Base-by-base conservation (phyloP, 2,113 vertebrate genomes). In the Atrichornis clamosus region DNA sequence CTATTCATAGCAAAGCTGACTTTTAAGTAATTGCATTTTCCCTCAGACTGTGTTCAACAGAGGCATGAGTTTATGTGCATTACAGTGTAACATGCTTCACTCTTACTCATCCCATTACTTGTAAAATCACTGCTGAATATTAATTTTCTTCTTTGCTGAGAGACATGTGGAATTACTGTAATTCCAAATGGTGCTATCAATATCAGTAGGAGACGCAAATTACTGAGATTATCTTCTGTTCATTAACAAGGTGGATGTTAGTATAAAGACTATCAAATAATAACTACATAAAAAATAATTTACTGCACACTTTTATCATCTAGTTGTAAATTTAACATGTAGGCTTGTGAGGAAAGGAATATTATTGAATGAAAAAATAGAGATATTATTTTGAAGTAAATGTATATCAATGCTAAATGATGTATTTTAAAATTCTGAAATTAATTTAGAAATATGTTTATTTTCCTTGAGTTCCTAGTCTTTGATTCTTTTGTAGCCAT, bases 161-260 rank as follows among this genome's bases (percentile, higher is more conserved):
- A 92, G 90, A 96, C 53, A 63, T 23, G 73, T 74, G 39, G 52
- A 97, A 91, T 92, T 87, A 86, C 50, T 86, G 37, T 83, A 84
- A 96, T 88, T 97, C 60, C 59, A 96, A 95, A 75, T 19, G 11
- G 49, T 73, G 23, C 23, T 93, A 87, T 93, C 90, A 82, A 27
- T 96, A 95, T 97, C 73, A 49, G 19, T 69, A 83, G 27, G 52
- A 62, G 64, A 93, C 2, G 1, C 41, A 94, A 87, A 94, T 96
- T 97, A 96, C 81, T 95, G 55, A 92, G 46, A 83, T 97, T 97
- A 93, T 79, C 90, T 88, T 90, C 37, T 81, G 46, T 87, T 97
- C 74, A 93, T 96, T 97, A 96, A 82, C 62, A 95, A 90, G 60
- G 88, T 56, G 17, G 81, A 92, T 94, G 93, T 95, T 93, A 82